Percentiles rank a stretch among this genome's conserved stretches.
Evolutionary conservation across 2,113 vertebrate genomes (phyloP).

Genomic region (Trichomycterus rosablanca): DNA sequence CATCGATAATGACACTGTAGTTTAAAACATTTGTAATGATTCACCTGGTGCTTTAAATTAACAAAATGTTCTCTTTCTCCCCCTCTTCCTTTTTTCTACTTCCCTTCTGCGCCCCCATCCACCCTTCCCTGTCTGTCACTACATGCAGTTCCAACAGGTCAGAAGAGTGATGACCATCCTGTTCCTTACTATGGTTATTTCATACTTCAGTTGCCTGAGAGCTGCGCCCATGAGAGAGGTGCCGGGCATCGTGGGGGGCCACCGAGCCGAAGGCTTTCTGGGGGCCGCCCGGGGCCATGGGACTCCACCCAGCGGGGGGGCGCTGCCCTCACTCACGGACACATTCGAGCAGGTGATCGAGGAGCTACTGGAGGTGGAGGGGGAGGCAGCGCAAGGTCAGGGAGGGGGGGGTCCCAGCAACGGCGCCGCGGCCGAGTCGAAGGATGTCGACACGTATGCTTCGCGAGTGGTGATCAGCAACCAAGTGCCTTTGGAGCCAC

Average conservation of each 20-base stretch:
- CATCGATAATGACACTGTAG: not conserved
- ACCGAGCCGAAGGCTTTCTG: constrained; percentile 90
- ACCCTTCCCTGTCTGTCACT: constrained; percentile 25
- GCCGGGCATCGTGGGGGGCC: constrained; percentile 78
- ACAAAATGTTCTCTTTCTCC: constrained; percentile 14
- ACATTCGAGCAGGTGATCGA: constrained; percentile 97
- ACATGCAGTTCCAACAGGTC: constrained; percentile 95
- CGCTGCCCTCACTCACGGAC: constrained; percentile 86
- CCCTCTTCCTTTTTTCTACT: not conserved
- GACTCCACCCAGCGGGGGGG: constrained; percentile 84
- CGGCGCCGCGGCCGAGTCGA: constrained; percentile 72
- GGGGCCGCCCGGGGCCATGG: constrained; percentile 84
- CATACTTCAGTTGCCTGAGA: constrained; percentile 99
- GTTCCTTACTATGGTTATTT: constrained; percentile 99
- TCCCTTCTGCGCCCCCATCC: no score
- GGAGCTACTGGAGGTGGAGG: constrained; percentile 86
- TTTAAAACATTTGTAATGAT: no score
- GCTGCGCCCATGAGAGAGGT: constrained; percentile 98
- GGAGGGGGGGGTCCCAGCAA: constrained; percentile 68
- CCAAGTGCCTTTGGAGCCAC: constrained; percentile 99
- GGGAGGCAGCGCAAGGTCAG: constrained; percentile 76
- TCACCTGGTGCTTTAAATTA: not conserved
- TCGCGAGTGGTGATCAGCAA: constrained; percentile 98
- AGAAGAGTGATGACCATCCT: constrained; percentile 99
- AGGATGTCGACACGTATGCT: constrained; percentile 93